These are phyloP conservation scores for Ranitomeya variabilis DNA, from an alignment of 2,113 vertebrate genomes.

Conservation along the genomic window DNA sequence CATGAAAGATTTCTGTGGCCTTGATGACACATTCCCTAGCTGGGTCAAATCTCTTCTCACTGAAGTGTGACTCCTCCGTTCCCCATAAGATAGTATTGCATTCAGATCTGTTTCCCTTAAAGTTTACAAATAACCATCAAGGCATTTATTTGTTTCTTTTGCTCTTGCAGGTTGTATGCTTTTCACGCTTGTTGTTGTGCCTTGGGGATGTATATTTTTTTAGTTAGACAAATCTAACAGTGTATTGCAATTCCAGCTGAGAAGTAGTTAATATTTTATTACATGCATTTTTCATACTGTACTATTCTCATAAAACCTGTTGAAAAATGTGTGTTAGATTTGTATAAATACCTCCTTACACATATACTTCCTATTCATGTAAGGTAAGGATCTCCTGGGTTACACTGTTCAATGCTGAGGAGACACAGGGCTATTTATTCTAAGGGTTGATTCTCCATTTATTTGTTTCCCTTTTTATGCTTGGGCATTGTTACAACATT, in stretches of 20 bases:
- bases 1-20: constrained; percentile 30
- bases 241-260: not conserved
- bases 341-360: not conserved
- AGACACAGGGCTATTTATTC: not conserved
- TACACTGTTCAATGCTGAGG: not conserved
- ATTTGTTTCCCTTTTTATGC: not conserved
- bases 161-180: not conserved
- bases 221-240: not conserved
- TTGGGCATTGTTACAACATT: too few species aligned
- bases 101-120: not conserved
- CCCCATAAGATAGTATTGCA: not conserved
- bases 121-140: too few species aligned
- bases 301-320: not conserved
- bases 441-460: not conserved
- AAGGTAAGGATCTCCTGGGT: not conserved
- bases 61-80: constrained; percentile 23
- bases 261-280: not conserved
- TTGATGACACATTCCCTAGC: constrained; percentile 5
- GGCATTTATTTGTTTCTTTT: not conserved
- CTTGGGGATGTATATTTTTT: not conserved
- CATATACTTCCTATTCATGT: not conserved
- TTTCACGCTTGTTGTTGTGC: not conserved
- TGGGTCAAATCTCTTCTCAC: constrained; percentile 3
- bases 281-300: not conserved
- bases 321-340: not conserved